phyloP scores from a whole-genome alignment of 1,140 invertebrate genomes.

The Scaptomyza montana region DNA sequence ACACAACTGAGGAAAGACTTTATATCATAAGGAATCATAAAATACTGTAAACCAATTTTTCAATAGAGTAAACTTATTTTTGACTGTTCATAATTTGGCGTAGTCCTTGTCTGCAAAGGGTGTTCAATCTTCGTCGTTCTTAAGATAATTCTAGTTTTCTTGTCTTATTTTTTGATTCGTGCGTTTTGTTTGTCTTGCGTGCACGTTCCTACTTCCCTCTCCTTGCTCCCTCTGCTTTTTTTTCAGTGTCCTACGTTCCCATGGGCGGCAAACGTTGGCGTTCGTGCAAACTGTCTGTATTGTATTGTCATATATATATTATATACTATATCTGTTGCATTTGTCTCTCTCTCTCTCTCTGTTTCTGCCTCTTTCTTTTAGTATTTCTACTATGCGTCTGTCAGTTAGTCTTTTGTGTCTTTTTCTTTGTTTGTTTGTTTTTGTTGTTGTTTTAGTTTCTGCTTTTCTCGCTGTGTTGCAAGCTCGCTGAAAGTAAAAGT shows the following conservation, averaged over 20 bases:
- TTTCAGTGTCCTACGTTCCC: not conserved
- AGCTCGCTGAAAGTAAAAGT: constrained; percentile 61
- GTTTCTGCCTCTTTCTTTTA: constrained; percentile 9
- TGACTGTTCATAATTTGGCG: no score
- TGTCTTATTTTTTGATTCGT: constrained; percentile 27
- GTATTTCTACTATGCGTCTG: constrained; percentile 9
- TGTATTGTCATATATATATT: constrained; percentile 45
- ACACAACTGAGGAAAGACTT: no score
- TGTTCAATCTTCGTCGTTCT: not conserved
- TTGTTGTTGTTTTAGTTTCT: not conserved
- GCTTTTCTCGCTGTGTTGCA: not conserved
- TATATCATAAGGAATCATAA: no score
- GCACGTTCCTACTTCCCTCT: constrained; percentile 7
- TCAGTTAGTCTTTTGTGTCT: constrained; percentile 33
- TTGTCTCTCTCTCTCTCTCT: constrained; percentile 3
- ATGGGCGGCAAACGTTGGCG: constrained; percentile 20
- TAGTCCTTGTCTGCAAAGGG: not conserved
- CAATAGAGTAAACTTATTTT: no score
- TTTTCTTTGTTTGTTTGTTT: constrained; percentile 25
- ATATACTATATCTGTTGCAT: constrained; percentile 23
- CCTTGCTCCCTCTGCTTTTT: not conserved
- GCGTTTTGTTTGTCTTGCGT: constrained; percentile 46
- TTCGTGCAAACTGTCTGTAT: constrained; percentile 63
- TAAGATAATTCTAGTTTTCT: not conserved
- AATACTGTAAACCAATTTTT: no score